Evolutionary conservation across 1,140 invertebrate species (phyloP), one percentile per base, ranked within the genome.

Genomic region (Andricus grossulariae): DNA sequence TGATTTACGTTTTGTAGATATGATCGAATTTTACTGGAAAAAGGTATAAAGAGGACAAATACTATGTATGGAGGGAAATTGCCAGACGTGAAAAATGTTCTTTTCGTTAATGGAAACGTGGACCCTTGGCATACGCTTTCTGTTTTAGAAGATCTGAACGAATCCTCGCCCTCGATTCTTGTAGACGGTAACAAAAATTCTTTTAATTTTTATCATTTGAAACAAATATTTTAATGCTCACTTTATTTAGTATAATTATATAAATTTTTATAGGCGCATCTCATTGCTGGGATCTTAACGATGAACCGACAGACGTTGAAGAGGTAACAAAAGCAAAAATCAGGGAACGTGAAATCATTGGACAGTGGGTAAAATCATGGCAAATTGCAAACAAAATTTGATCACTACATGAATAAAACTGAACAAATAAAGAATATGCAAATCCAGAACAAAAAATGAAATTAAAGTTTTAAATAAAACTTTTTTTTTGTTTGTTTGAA

Each of bases 81-180:
- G 11, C 93, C 94, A 0, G 87, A 92, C 11, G 91, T 94, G 2
- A 92, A 91, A 75, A 94, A 94, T 80, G 92, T 95, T 2, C 93
- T 94, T 66, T 94, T 94, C 83, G 93, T 93, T 75, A 94, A 95
- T 81, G 94, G 94, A 4, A 86, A 86, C 32, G 86, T 94, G 7
- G 94, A 95, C 85, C 94, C 94, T 1, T 95, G 94, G 94, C 93
- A 93, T 82, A 84, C 92, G 1, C 91, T 95, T 12, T 94, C 94
- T 8, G 91, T 94, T 51, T 85, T 93, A 6, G 85, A 92, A 13
- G 89, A 91, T 71, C 82, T 94, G 10, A 92, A 92, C 49, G 84
- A 90, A n/a, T 80, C 78, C 3, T 92, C 93, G 3, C 93, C 93
- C 0, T 93, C 93, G 15, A 92, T 93, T 55, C 84, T 92, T 3